Percentiles rank a stretch among this genome's conserved stretches.
Conservation (phyloP, 1,140 invertebrate species). For the Anastrepha ludens region DNA sequence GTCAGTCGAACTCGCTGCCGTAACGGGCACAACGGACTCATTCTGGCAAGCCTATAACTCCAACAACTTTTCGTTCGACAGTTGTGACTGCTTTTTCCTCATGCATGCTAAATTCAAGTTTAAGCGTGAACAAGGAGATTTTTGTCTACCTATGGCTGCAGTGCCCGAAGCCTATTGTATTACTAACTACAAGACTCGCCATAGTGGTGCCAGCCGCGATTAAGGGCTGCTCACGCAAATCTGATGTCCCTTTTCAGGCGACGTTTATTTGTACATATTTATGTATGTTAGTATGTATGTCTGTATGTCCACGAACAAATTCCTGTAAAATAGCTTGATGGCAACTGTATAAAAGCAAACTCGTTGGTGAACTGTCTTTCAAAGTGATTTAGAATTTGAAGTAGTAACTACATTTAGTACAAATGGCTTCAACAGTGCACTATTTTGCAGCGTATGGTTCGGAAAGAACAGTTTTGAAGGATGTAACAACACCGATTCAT, state of each 20-base stretch:
- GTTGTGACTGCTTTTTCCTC: background rate
- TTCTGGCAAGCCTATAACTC: background rate
- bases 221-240: conserved; percentile 5
- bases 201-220: conserved; percentile 29
- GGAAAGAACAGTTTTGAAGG: background rate
- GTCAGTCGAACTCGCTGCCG: too few species aligned
- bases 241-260: background rate
- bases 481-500: background rate
- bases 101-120: background rate
- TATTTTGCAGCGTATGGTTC: background rate
- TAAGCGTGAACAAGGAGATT: background rate
- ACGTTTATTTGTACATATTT: background rate
- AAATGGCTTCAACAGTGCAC: conserved; percentile 5
- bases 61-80: background rate
- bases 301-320: background rate
- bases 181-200: background rate
- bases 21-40: too few species aligned
- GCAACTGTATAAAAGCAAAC: conserved; percentile 4
- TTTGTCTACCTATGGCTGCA: background rate
- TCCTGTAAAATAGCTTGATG: background rate
- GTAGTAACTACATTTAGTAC: background rate
- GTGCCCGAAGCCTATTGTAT: background rate
- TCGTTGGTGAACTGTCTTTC: background rate
- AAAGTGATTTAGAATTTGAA: background rate
- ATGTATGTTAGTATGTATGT: background rate